Base-by-base conservation (phyloP, 2,888 invertebrate genomes). In the Apamea crenata region DNA sequence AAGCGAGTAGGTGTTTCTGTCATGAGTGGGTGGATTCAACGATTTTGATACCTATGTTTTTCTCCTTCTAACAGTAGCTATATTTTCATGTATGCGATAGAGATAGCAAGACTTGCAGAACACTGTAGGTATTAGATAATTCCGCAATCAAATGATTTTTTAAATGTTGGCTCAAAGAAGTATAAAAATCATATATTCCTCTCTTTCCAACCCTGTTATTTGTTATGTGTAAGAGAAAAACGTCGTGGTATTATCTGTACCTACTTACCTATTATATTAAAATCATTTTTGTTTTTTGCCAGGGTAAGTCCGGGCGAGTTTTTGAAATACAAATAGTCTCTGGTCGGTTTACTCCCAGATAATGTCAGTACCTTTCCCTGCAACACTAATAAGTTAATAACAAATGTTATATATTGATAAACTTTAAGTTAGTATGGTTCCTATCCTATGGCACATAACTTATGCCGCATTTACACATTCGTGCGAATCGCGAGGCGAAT, bases 341-440 rank as follows among this genome's bases (percentile, higher is more conserved):
- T 83, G 66, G 47, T 71, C 36, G 78, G 83, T 83, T 71, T 50
- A 61, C n/a, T 77, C 80, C 86, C 85, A 44, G 44, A 56, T 40
- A 0, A 40, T 47, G 63, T 61, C 18, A 69, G 25, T 65, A 59
- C 2, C n/a, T 63, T 32, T 18, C 16, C 7, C 7, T 76, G 53
- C 36, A 50, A 68, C 1, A n/a, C n/a, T n/a, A n/a, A n/a, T n/a
- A n/a, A n/a, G n/a, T n/a, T n/a, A n/a, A 50, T 50, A 8, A 7
- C 4, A 56, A 71, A 32, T 32, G n/a, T 69, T 83, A n/a, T n/a
- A n/a, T 29, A 47, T 29, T 76, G 12, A 47, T 63, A 12, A 29
- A 63, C 21, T 29, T 69, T 29, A 59, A 7, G 12, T 32, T 18
- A 56, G 40, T 63, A 47, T n/a, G 36, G 18, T 16, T 18, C 21